Percentiles rank a stretch among this genome's conserved stretches.
Evolutionary conservation across 2,888 invertebrate genomes (phyloP).

Genomic region (Salpingus planirostris): DNA sequence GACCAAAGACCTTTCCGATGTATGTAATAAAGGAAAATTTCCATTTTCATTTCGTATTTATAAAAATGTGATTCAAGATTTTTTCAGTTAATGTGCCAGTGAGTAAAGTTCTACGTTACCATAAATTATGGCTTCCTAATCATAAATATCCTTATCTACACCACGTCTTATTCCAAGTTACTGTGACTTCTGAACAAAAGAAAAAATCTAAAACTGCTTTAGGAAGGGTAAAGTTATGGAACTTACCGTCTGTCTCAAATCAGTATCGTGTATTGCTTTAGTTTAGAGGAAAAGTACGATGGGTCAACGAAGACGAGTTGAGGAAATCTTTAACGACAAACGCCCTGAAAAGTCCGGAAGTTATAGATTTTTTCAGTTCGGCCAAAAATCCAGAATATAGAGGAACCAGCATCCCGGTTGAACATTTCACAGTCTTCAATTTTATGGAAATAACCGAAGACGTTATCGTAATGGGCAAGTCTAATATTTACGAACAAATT

Average conservation of each 20-base stretch:
- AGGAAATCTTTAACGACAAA: slow-evolving; percentile 20
- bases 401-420: slow-evolving; percentile 17
- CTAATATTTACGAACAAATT: slow-evolving; percentile 25
- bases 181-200: slow-evolving; percentile 24
- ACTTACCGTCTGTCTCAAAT: slow-evolving; percentile 3
- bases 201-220: slow-evolving; percentile 28
- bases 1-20: slow-evolving; percentile 28
- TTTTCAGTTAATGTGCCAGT: slow-evolving; percentile 19
- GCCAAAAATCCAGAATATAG: not conserved
- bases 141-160: slow-evolving; percentile 18
- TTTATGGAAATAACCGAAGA: slow-evolving; percentile 29
- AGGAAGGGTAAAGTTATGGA: slow-evolving; percentile 24
- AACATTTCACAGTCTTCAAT: slow-evolving; percentile 21
- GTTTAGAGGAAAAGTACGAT: slow-evolving; percentile 33
- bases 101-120: slow-evolving; percentile 23
- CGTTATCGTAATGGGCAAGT: slow-evolving; percentile 24
- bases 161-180: slow-evolving; percentile 28
- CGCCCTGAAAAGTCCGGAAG: slow-evolving; percentile 30
- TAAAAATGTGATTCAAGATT: slow-evolving; percentile 18
- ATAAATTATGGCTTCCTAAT: slow-evolving; percentile 29
- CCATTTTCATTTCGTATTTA: too few relatives aligned
- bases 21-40: too few relatives aligned
- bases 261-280: slow-evolving; percentile 17
- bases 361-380: slow-evolving; percentile 23
- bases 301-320: slow-evolving; percentile 30